Evolutionary conservation across 37 sponge, comb jelly and placozoan genomes (phyloP).

Genomic region (Chondrosia reniformis): DNA sequence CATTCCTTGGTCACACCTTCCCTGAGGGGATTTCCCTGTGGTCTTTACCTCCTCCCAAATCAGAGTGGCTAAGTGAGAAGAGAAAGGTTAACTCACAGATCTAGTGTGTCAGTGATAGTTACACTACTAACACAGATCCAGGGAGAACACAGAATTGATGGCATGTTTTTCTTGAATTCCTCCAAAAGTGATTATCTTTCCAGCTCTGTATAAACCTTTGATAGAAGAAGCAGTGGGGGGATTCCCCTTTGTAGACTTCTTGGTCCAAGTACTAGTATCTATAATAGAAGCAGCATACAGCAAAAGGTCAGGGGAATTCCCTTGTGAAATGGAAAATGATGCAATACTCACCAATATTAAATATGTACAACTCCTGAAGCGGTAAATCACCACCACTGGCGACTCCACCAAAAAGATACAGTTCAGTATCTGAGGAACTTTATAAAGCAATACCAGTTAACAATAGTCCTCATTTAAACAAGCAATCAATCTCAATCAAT

Average conservation of each 20-base stretch:
- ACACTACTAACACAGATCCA: conserved; percentile 31
- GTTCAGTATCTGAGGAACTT: too few species aligned
- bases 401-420: too few species aligned
- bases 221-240: conserved; percentile 43
- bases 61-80: conserved; percentile 14
- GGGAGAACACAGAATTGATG: conserved; percentile 9
- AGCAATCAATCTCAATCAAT: too few species aligned
- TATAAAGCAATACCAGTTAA: too few species aligned
- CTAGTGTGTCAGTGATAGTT: neutral
- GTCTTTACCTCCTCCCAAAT: conserved; percentile 22
- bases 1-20: conserved; percentile 67
- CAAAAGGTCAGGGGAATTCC: too few species aligned
- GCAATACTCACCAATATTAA: too few species aligned
- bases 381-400: too few species aligned
- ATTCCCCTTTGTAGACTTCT: conserved; percentile 21
- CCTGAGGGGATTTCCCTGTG: conserved; percentile 14
- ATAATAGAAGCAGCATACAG: neutral
- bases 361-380: too few species aligned
- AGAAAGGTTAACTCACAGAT: neutral
- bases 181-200: conserved; percentile 60
- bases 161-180: conserved; percentile 57
- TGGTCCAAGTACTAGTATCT: conserved; percentile 44
- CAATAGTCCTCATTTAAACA: too few species aligned
- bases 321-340: too few species aligned
- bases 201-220: conserved; percentile 24